Conservation (phyloP, 1,140 invertebrate species). For the Apis dorsata region DNA sequence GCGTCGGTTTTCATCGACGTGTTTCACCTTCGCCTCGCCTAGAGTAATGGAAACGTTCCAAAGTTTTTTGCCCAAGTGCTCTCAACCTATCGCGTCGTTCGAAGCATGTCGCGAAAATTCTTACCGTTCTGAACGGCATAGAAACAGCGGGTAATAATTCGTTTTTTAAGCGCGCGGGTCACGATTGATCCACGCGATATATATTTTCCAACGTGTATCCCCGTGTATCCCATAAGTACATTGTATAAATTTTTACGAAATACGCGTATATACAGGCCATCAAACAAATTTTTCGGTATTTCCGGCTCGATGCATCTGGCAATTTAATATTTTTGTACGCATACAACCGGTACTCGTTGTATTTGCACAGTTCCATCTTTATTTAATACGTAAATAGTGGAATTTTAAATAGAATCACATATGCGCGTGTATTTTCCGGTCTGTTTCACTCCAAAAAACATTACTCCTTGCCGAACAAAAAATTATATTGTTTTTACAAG, state of each 20-base stretch:
- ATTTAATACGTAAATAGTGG: conserved; percentile 36
- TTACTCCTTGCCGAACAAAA: background rate
- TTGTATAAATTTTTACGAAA: background rate
- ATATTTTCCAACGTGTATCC: background rate
- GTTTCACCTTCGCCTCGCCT: conserved; percentile 23
- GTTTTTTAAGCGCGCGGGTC: conserved; percentile 15
- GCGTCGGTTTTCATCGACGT: conserved; percentile 31
- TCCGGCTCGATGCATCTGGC: background rate
- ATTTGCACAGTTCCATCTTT: conserved; percentile 22
- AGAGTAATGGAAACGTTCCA: conserved; percentile 57
- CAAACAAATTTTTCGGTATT: conserved; percentile 15
- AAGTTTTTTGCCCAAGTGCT: conserved; percentile 53
- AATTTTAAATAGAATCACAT: conserved; percentile 34
- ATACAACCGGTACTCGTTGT: background rate
- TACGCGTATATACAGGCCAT: background rate
- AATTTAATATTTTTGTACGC: conserved; percentile 24
- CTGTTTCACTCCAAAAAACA: conserved; percentile 17
- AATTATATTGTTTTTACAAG: conserved; percentile 15
- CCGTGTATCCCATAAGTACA: background rate
- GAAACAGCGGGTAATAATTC: conserved; percentile 29
- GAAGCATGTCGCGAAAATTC: conserved; percentile 15
- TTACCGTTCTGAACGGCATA: conserved; percentile 35
- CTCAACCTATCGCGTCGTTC: background rate
- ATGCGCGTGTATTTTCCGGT: background rate
- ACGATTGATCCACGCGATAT: conserved; percentile 4